A percentile compares a stretch with the other conserved stretches of the same genome.
Conservation (phyloP, 2,113 vertebrate genomes). For the Salminus brasiliensis region DNA sequence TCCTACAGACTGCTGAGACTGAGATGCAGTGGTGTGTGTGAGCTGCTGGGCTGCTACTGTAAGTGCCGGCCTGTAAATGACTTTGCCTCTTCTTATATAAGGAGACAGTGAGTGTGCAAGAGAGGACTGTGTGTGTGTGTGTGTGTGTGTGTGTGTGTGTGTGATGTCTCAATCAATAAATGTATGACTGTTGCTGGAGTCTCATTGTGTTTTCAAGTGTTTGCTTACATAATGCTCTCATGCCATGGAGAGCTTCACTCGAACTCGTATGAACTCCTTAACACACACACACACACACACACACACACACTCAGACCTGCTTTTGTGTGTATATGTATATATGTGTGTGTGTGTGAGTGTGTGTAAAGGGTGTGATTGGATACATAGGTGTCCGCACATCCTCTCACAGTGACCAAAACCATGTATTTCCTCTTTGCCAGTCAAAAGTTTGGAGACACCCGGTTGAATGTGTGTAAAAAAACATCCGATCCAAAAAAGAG, state of each 20-base stretch:
- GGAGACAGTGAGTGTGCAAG: background rate
- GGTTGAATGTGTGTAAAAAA: too few relatives aligned
- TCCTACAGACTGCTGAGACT: too few relatives aligned
- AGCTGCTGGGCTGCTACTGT: too few relatives aligned
- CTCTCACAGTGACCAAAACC: too few relatives aligned
- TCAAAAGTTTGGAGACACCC: too few relatives aligned
- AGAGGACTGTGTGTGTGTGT: background rate
- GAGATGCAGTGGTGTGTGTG: too few relatives aligned
- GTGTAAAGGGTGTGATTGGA: too few relatives aligned
- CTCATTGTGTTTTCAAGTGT: slow-evolving; percentile 30
- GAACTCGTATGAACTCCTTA: slow-evolving; percentile 9
- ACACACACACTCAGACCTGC: background rate
- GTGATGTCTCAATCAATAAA: background rate
- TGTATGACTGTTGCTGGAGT: background rate
- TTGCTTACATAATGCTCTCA: slow-evolving; percentile 34
- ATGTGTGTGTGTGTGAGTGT: too few relatives aligned
- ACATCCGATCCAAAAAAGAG: too few relatives aligned
- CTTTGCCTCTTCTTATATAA: background rate
- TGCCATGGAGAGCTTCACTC: slow-evolving; percentile 19
- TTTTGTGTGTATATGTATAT: background rate
- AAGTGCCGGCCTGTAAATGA: background rate
- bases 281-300: slow-evolving; percentile 10
- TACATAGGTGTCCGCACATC: too few relatives aligned
- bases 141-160: slow-evolving; percentile 1
- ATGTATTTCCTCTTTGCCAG: too few relatives aligned